Percentiles rank a stretch among this genome's conserved stretches.
These are phyloP conservation scores for Nyctalus aviator DNA, from an alignment of 2,797 vertebrate species.

Conservation along the genomic window DNA sequence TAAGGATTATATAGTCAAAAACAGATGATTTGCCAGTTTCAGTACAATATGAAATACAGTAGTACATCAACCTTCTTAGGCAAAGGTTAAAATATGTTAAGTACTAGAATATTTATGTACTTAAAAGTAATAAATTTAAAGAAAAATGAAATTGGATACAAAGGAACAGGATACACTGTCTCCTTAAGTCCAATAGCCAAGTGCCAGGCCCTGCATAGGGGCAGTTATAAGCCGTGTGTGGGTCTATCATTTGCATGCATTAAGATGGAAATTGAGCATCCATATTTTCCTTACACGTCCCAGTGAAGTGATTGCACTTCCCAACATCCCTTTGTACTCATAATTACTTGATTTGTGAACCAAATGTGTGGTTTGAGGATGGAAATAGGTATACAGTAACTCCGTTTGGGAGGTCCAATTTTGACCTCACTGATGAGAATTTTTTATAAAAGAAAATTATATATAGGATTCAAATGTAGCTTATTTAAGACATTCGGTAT, in stretches of 20 bases:
- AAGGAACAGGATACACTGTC: not conserved
- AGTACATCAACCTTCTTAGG: not conserved
- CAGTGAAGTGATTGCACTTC: conserved; percentile 54
- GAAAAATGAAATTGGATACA: not conserved
- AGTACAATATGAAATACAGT: not conserved
- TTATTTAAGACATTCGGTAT: conserved; percentile 24
- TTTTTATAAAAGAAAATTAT: conserved; percentile 44
- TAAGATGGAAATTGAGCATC: conserved; percentile 30
- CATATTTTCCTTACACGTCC: conserved; percentile 21
- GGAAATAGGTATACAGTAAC: conserved; percentile 55
- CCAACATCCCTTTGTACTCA: conserved; percentile 33
- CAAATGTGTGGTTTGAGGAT: conserved; percentile 62
- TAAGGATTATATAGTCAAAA: not conserved
- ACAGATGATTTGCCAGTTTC: not conserved
- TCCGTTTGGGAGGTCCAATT: conserved; percentile 55
- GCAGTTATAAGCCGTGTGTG: no score
- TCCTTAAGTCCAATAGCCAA: not conserved
- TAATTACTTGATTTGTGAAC: conserved; percentile 74
- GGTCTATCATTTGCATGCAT: conserved; percentile 38
- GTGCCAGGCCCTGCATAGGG: not conserved
- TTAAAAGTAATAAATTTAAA: conserved; percentile 24
- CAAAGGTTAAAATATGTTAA: not conserved
- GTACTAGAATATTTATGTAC: not conserved
- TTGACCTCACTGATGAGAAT: conserved; percentile 39
- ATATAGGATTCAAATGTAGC: not conserved